These are phyloP conservation scores for Noctua pronuba DNA, from an alignment of 2,888 invertebrate species.

Conservation along the genomic window DNA sequence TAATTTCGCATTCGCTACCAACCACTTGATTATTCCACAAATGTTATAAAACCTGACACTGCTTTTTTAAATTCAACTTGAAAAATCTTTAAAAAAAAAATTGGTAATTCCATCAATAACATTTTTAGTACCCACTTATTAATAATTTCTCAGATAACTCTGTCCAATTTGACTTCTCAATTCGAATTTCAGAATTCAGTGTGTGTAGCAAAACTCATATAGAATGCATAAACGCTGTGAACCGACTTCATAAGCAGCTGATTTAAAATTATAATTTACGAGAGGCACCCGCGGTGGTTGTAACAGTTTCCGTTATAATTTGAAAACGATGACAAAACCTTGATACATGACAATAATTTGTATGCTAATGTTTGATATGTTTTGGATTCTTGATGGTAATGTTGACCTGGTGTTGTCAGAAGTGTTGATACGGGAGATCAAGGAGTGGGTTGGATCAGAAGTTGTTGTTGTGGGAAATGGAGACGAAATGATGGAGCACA, in stretches of 20 bases:
- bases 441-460: conserved; percentile 9
- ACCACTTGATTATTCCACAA: not conserved
- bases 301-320: conserved; percentile 64
- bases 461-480: conserved; percentile 21
- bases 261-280: conserved; percentile 84
- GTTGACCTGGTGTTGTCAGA: conserved; percentile 53
- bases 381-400: conserved; percentile 54
- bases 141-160: conserved; percentile 59
- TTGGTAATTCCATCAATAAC: not conserved
- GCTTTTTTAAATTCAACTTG: not conserved
- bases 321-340: conserved; percentile 64
- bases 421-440: conserved; percentile 33
- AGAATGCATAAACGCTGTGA: conserved; percentile 76
- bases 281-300: conserved; percentile 65
- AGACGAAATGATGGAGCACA: not conserved
- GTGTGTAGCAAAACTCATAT: conserved; percentile 74
- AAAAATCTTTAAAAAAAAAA: not conserved
- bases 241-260: conserved; percentile 76
- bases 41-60: no score
- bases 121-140: conserved; percentile 28
- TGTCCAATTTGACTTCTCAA: conserved; percentile 64
- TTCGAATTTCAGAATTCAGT: conserved; percentile 67
- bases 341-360: conserved; percentile 66
- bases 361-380: conserved; percentile 61
- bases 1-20: not conserved